Evolutionary conservation across 2,113 vertebrate genomes (phyloP).

Genomic region (Nycticryphes semicollaris): DNA sequence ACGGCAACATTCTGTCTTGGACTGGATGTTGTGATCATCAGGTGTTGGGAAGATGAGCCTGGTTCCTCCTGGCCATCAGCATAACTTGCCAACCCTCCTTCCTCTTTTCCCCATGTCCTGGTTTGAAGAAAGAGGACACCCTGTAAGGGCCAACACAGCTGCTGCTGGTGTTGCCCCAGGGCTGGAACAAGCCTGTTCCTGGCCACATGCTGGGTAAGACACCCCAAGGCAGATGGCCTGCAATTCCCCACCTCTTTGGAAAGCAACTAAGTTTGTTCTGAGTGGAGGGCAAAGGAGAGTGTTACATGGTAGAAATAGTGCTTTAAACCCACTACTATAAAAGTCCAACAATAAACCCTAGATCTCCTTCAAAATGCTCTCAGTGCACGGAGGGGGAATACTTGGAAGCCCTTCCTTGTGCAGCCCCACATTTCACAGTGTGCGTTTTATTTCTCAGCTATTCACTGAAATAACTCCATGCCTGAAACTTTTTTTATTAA

Average conservation of each 20-base stretch:
- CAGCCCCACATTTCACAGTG: neutral
- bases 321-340: neutral
- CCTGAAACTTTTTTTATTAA: constrained; percentile 25
- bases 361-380: neutral
- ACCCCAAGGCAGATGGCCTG: neutral
- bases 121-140: too few species aligned
- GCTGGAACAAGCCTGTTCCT: neutral
- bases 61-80: neutral
- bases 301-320: neutral
- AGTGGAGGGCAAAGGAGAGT: neutral
- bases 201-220: rapidly evolving
- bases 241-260: neutral
- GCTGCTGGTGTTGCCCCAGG: neutral
- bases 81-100: neutral
- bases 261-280: neutral
- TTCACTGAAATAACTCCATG: neutral
- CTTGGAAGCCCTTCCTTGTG: neutral
- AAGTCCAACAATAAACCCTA: neutral
- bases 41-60: rapidly evolving
- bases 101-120: neutral
- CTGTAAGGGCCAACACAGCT: rapidly evolving
- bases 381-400: neutral
- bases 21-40: neutral
- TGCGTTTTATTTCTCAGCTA: neutral
- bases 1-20: rapidly evolving